These are phyloP conservation scores for Pentamera pediparva DNA, from an alignment of 53 echinoderm and acorn worm species.

Conservation along the genomic window DNA sequence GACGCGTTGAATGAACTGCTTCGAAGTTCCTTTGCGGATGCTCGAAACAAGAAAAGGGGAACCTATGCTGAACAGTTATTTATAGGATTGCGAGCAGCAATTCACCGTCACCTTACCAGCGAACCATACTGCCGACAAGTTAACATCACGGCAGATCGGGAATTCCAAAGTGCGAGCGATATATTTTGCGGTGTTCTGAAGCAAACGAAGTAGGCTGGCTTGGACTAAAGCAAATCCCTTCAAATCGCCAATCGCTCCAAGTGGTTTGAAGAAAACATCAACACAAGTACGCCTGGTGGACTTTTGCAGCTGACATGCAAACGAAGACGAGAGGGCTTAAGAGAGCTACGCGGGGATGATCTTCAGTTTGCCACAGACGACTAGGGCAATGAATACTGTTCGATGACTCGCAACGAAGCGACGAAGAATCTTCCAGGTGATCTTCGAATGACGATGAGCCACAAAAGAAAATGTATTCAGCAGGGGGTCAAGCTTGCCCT, in stretches of 20 bases:
- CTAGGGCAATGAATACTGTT: not conserved
- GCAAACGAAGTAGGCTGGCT: not conserved
- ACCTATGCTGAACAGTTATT: slow-evolving; percentile 10
- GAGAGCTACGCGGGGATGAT: not conserved
- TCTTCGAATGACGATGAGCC: no score
- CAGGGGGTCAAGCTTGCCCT: no score
- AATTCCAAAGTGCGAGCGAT: slow-evolving; percentile 1
- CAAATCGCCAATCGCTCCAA: not conserved
- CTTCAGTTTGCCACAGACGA: slow-evolving; percentile 6
- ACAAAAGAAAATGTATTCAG: no score
- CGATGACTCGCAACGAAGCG: not conserved
- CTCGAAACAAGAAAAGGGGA: not conserved
- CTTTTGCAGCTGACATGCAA: slow-evolving; percentile 12
- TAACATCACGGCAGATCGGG: not conserved
- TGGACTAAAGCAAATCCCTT: not conserved
- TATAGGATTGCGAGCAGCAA: not conserved
- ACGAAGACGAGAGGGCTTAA: slow-evolving; percentile 24
- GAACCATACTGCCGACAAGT: not conserved
- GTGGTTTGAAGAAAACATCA: not conserved
- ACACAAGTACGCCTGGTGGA: not conserved
- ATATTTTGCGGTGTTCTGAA: slow-evolving; percentile 5
- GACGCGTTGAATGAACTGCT: not conserved
- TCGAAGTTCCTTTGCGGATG: slow-evolving; percentile 1
- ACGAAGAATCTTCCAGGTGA: not conserved
- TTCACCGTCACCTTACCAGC: not conserved